A percentile compares a stretch with the other conserved stretches of the same genome.
These are phyloP conservation scores for Myrmecobius fasciatus DNA, from an alignment of 2,113 vertebrate genomes.

Conservation along the genomic window DNA sequence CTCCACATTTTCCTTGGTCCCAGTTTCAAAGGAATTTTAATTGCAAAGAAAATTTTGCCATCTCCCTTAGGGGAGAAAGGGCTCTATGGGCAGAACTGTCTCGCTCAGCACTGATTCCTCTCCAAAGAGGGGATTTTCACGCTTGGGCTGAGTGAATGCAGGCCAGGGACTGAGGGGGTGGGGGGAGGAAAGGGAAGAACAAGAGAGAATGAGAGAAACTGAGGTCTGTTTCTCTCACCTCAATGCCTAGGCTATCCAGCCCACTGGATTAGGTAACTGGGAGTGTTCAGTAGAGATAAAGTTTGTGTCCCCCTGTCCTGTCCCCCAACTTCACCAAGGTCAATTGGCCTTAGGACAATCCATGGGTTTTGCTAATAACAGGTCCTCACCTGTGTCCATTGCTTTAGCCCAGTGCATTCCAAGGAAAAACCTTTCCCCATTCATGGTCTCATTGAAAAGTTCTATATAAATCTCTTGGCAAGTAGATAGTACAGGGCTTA, in stretches of 20 bases:
- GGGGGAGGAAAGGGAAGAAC: neutral
- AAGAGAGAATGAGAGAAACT: too few relatives aligned
- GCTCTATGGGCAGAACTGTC: constrained; percentile 77
- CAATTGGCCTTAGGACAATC: neutral
- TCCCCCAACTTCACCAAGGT: neutral
- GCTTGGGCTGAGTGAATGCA: constrained; percentile 78
- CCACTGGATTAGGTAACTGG: neutral
- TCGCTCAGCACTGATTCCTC: constrained; percentile 80
- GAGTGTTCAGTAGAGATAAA: neutral
- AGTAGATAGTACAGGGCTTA: neutral
- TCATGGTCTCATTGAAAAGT: neutral
- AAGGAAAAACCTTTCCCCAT: neutral
- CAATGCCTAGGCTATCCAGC: neutral
- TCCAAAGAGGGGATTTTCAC: constrained; percentile 82
- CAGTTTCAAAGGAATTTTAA: constrained; percentile 89
- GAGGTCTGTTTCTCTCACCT: neutral
- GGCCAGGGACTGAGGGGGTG: neutral
- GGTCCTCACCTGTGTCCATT: neutral
- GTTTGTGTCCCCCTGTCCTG: neutral
- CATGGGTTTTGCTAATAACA: neutral
- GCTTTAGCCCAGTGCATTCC: neutral
- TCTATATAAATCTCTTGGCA: neutral
- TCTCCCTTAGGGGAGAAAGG: constrained; percentile 82
- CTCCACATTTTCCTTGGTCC: constrained; percentile 83
- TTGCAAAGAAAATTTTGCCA: constrained; percentile 87